Base-by-base conservation (phyloP, 2,113 vertebrate genomes). In the Takifugu bimaculatus region DNA sequence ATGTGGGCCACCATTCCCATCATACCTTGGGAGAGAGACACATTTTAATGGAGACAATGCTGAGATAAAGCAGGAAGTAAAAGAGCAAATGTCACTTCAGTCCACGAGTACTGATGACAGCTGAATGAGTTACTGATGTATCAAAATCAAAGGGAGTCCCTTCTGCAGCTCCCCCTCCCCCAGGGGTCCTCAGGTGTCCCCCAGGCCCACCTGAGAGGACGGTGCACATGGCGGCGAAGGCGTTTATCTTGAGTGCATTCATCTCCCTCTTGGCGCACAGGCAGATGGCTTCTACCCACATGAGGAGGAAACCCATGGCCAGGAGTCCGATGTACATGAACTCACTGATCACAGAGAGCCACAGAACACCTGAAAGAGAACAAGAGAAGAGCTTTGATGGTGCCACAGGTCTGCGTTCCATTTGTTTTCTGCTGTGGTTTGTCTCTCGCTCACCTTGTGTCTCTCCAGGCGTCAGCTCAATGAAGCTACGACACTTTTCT, bases 1-100 rank as follows among this genome's bases (percentile, higher is more conserved):
- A 94, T 93, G 54, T 94, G 93, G 10, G 91, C 93, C 2, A 93
- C 87, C 93, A 94, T 81, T 43, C 90, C 80, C 90, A 94, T 86
- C 85, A 94, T 62, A 32, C 93, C 90, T 94, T 56, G 14, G 0
- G 3, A 26, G 2, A 3, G 5, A 27, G 25, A 20, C 12, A 47
- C 49, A 28, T 15, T 2, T 4, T 52, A 51, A 26, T n/a, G 6
- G 0, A 1, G 43, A 13, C 0, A n/a, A 25, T 26, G 10, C 7
- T 20, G 25, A 47, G 13, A 27, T 15, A 39, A 15, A 50, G 6
- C 14, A 25, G 35, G 9, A 39, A 39, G 35, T 6, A 29, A 5
- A 29, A 6, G 32, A 7, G 35, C 35, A 39, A 11, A 39, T 11
- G 35, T 39, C 1, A 6, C 3, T 11, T 39, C 35, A 39, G 35